These are phyloP conservation scores for Aplodontia rufa DNA, from an alignment of 2,113 vertebrate species.

Conservation along the genomic window DNA sequence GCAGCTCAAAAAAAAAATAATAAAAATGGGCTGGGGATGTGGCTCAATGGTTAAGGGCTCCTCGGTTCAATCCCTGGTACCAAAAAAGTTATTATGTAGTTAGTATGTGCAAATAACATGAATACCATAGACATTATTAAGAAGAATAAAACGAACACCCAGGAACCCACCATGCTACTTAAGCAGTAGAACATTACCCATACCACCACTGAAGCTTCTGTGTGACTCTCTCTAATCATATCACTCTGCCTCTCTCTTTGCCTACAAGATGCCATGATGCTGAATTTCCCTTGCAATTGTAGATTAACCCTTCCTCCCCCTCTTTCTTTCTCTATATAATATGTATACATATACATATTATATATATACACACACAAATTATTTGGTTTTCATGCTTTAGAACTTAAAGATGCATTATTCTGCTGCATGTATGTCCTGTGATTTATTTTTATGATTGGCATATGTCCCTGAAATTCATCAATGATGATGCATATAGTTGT, in stretches of 20 bases:
- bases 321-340: too few relatives aligned
- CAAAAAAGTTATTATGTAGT: neutral
- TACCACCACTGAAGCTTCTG: fast-evolving
- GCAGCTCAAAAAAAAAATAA: too few relatives aligned
- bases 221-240: neutral
- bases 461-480: neutral
- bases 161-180: neutral
- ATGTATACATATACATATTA: too few relatives aligned
- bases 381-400: neutral
- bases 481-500: neutral
- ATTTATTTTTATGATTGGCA: neutral
- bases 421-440: neutral
- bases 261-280: neutral
- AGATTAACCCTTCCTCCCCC: too few relatives aligned
- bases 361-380: neutral
- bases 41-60: too few relatives aligned
- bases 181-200: neutral
- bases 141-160: neutral
- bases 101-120: neutral
- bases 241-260: neutral
- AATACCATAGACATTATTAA: neutral
- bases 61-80: too few relatives aligned
- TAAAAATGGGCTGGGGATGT: too few relatives aligned
- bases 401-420: neutral
- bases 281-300: neutral